Conservation (phyloP, 2,797 vertebrate genomes). For the Pipistrellus pygmaeus region DNA sequence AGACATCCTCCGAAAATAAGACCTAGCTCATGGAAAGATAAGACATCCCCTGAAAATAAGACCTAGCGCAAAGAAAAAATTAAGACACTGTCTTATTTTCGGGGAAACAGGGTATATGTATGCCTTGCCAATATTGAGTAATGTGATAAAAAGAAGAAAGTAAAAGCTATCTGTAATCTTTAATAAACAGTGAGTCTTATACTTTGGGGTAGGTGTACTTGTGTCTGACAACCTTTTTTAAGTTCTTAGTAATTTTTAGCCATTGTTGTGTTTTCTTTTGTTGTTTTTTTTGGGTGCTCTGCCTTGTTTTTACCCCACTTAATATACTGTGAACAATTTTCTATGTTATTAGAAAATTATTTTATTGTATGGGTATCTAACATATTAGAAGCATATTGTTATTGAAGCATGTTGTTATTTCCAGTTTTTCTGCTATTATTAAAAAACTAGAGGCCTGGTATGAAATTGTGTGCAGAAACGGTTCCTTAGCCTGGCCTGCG, state of each 20-base stretch:
- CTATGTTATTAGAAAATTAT: not conserved
- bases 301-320: not conserved
- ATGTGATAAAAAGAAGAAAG: slow-evolving; percentile 41
- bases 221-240: not conserved
- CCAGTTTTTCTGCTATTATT: slow-evolving; percentile 5
- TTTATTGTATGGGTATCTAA: not conserved
- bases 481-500: too few species aligned
- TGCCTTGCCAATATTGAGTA: not conserved
- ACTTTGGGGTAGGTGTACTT: not conserved
- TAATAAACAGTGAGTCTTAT: not conserved
- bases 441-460: not conserved
- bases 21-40: too few species aligned
- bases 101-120: not conserved
- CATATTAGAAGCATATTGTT: not conserved
- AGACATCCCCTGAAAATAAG: too few species aligned
- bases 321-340: not conserved
- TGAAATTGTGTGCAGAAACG: too few species aligned
- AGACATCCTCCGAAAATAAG: too few species aligned
- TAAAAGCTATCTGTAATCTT: not conserved
- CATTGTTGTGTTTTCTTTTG: not conserved
- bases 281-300: not conserved
- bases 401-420: not conserved
- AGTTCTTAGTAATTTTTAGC: slow-evolving; percentile 15
- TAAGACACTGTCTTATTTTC: too few species aligned
- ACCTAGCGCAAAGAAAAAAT: too few species aligned